Evolutionary conservation across 2,797 vertebrate species (phyloP).

Genomic region (Hylomyscus alleni): DNA sequence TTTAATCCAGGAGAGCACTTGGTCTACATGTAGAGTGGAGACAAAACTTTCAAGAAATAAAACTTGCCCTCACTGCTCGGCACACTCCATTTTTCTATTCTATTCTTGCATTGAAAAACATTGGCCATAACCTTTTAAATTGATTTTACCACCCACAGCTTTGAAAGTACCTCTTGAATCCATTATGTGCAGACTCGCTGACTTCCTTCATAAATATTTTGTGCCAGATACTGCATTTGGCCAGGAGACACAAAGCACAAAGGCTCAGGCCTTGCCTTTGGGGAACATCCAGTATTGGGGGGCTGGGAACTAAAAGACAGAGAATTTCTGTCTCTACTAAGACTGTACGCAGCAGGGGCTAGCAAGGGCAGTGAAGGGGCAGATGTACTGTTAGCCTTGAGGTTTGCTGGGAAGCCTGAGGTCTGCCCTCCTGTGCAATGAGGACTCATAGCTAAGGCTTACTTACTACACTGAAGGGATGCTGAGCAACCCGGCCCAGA

Average conservation of each 20-base stretch:
- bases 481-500: too few relatives aligned
- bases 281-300: background rate
- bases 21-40: background rate
- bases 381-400: background rate
- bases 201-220: conserved; percentile 59
- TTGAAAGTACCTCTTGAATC: conserved; percentile 55
- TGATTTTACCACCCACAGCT: conserved; percentile 36
- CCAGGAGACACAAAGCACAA: background rate
- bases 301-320: background rate
- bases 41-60: conserved; percentile 44
- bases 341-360: background rate
- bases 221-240: background rate
- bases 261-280: background rate
- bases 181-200: conserved; percentile 23
- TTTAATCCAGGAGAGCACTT: background rate
- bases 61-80: background rate
- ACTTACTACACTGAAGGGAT: background rate
- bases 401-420: background rate
- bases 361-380: background rate
- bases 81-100: conserved; percentile 6
- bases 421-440: background rate
- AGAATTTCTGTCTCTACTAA: background rate
- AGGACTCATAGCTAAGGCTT: background rate
- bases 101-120: conserved; percentile 55
- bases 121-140: conserved; percentile 37